Conservation (phyloP, 2,888 invertebrate genomes). For the Pollenia angustigena region DNA sequence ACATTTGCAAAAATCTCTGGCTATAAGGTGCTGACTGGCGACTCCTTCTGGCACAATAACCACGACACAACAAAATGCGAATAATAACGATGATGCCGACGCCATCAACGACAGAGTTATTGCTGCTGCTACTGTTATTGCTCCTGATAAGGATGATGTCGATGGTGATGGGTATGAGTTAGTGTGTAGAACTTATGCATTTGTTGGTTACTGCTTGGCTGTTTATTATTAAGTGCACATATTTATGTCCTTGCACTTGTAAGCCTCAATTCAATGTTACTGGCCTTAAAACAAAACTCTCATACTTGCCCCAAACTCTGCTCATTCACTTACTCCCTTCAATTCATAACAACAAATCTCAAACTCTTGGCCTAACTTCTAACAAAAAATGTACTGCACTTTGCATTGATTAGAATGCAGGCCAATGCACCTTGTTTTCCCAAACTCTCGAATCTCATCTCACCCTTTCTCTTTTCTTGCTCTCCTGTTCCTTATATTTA, state of each 20-base stretch:
- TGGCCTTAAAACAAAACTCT: constrained; percentile 30
- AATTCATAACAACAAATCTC: constrained; percentile 4
- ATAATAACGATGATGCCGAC: constrained; percentile 47
- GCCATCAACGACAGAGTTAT: constrained; percentile 3
- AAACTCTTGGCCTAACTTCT: constrained; percentile 11
- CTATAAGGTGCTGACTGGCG: constrained; percentile 55
- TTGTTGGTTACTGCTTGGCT: constrained; percentile 2
- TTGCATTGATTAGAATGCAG: constrained; percentile 66
- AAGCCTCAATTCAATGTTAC: constrained; percentile 52
- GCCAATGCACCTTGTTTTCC: constrained; percentile 68
- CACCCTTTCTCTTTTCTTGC: neutral
- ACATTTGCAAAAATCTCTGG: constrained; percentile 46
- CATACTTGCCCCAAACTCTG: neutral
- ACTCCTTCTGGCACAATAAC: constrained; percentile 64
- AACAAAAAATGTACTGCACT: constrained; percentile 51
- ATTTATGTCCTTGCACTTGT: constrained; percentile 69
- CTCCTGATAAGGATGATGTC: neutral
- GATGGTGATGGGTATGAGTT: constrained; percentile 6
- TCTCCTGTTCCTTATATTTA: neutral
- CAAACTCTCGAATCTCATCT: neutral
- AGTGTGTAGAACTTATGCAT: constrained; percentile 37
- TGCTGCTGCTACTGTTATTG: neutral
- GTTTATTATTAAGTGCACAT: constrained; percentile 40
- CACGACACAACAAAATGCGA: constrained; percentile 65
- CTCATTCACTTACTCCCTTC: neutral